These are phyloP conservation scores for cattle (Bos taurus) DNA, from an alignment of 2,113 vertebrate species.

Conservation along the genomic window DNA sequence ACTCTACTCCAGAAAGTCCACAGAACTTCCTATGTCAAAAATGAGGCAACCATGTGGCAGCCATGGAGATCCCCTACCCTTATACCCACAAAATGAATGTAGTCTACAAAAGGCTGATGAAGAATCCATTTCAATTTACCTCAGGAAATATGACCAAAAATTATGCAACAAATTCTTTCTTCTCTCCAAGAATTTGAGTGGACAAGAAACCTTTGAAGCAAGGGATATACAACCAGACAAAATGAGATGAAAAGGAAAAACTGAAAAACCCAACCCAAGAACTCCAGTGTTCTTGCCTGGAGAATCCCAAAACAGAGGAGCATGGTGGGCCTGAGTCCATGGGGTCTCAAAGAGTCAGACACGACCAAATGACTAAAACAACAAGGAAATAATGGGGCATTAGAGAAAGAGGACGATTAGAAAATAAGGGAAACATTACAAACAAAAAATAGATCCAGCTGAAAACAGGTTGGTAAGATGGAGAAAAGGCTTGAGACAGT, in stretches of 20 bases:
- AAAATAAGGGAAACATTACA: not conserved
- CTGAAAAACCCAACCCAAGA: not conserved
- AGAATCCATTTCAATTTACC: not conserved
- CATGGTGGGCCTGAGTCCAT: not conserved
- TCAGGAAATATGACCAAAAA: not conserved
- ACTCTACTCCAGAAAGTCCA: not conserved
- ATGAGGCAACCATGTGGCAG: not conserved
- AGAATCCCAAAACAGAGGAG: not conserved
- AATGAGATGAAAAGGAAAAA: not conserved
- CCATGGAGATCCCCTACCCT: not conserved
- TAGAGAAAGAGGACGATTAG: not conserved
- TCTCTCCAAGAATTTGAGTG: not conserved
- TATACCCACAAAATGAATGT: not conserved
- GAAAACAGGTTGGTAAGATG: not conserved
- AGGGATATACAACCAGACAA: not conserved
- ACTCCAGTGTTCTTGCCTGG: not conserved
- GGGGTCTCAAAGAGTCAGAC: not conserved
- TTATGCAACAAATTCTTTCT: not conserved
- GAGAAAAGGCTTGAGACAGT: not conserved
- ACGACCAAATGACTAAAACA: not conserved
- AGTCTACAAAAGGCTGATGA: not conserved
- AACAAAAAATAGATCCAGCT: not conserved
- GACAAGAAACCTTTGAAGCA: not conserved
- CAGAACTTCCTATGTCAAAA: not conserved
- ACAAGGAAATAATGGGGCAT: not conserved